Base-by-base conservation (phyloP, 2,113 vertebrate species). In the Nycticorax nycticorax region DNA sequence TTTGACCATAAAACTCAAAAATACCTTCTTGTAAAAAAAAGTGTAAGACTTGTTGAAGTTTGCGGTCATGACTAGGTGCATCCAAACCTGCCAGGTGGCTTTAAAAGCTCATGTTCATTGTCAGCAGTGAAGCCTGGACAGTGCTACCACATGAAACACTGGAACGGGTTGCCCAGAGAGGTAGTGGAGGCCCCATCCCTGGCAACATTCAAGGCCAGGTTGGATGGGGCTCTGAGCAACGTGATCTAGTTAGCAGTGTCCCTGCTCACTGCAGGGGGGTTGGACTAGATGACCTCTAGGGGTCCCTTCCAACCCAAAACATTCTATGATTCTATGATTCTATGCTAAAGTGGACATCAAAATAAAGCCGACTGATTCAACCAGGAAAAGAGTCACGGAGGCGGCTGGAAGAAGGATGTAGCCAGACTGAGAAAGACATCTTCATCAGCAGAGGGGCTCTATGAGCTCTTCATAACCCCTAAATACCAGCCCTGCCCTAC, bases 41-140 rank as follows among this genome's bases (percentile, higher is more conserved):
- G 17, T 0, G 0, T 41, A 57, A 80, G 22, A 59, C 13, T 50
- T 24, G 4, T 9, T 16, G 3, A 64, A 41, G 39, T 64, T 85
- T 60, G 43, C 26, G 47, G 0, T 50, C 47, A 33, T 48, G 41
- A 26, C 18, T 35, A 72, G 24, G 22, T 72, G 33, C 30, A 85
- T 37, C 33, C 48, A 89, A 88, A 72, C 19, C 35, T 64, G 35
- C 14, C 73, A 68, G 16, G 17, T 39, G 28, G 47, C 52, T 89
- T 71, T 8, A 60, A 85, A 94, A 75, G 11, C 21, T 88, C 20
- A 1, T 30, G 17, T 35, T 91, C 11, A 2, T 63, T 33, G 56
- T 32, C 57, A 91, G 62, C 62, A 48, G 28, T 52, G 62, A 85
- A 91, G 35, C 33, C 15, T 63, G 37, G 33, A 27, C 21, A 45